Evolutionary conservation across 2,797 vertebrate genomes (phyloP).

Genomic region (Mus minutoides): DNA sequence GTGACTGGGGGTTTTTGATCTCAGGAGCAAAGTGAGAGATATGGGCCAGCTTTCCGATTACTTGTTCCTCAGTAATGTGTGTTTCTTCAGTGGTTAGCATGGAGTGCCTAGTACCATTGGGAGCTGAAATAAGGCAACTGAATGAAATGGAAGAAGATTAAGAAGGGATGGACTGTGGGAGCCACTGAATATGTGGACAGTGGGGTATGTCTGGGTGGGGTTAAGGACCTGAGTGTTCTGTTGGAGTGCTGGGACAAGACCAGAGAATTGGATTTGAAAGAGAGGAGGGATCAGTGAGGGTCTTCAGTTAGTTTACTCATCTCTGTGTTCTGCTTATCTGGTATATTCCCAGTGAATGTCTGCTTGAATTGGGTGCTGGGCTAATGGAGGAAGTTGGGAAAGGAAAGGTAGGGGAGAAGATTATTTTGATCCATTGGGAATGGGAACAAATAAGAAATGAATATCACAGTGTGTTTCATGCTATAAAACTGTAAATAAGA

Average conservation of each 20-base stretch:
- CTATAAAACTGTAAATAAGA: neutral
- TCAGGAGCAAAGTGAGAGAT: neutral
- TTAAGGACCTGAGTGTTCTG: neutral
- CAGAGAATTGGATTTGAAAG: neutral
- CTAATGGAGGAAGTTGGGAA: neutral
- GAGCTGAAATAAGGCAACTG: neutral
- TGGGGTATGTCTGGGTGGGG: fast-evolving
- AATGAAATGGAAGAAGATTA: neutral
- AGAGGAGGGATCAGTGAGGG: too few species aligned
- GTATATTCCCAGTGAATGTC: neutral
- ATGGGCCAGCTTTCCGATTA: fast-evolving
- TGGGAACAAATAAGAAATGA: neutral
- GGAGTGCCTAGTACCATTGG: neutral
- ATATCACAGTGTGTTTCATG: neutral
- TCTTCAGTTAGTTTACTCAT: neutral
- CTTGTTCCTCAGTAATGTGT: neutral
- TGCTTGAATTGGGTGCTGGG: neutral
- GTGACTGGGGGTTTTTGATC: neutral
- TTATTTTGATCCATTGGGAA: neutral
- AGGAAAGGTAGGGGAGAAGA: neutral
- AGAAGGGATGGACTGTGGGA: neutral
- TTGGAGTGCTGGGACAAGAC: neutral
- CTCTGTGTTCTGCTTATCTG: neutral
- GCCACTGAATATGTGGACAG: neutral
- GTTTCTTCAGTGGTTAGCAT: neutral